Evolutionary conservation across 2,888 invertebrate genomes (phyloP), one percentile per base, ranked within the genome.

Genomic region (Atrina japonica): DNA sequence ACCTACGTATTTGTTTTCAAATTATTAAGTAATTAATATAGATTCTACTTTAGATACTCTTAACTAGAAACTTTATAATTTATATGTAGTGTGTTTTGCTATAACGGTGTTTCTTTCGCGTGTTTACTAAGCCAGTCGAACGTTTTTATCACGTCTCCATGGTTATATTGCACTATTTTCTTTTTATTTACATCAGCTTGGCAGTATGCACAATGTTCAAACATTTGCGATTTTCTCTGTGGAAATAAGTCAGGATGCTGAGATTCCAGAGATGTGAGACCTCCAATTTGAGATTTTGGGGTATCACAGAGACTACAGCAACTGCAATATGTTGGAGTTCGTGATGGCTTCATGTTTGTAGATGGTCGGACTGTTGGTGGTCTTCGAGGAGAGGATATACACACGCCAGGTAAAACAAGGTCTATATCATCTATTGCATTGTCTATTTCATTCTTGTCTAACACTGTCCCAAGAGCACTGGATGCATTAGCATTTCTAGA

Each of bases 111-210:
- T 41, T 70, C 70, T 55, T 70, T 66, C 35, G 61, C 66, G 49
- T 61, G 23, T 14, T 55, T 47, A 11, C 50, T 66, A 23, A 70
- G 49, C 70, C 70, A 70, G 30, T 70, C 66, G 56, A 70, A 70
- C 16, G 70, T 70, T 25, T 66, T 66, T 25, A 70, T 70, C 5
- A 70, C 66, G 25, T 70, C 65, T 21, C 70, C 70, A 66, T 70
- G 70, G 49, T 53, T 52, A 61, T 70, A 70, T 70, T 70, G 70
- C 66, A 70, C 70, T 40, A 70, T 30, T 21, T 61, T 65, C 14
- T 64, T 58, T 49, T 56, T 21, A 14, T 66, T 59, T 29, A n/a
- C n/a, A 41, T 66, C 66, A 11, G 35, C 23, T 50, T 61, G 61
- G 35, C 61, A 61, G 30, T 43, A 61, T 14, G 29, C 23, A 49